phyloP scores from a whole-genome alignment of 1,140 invertebrate species.

The Pseudomyrmex gracilis region DNA sequence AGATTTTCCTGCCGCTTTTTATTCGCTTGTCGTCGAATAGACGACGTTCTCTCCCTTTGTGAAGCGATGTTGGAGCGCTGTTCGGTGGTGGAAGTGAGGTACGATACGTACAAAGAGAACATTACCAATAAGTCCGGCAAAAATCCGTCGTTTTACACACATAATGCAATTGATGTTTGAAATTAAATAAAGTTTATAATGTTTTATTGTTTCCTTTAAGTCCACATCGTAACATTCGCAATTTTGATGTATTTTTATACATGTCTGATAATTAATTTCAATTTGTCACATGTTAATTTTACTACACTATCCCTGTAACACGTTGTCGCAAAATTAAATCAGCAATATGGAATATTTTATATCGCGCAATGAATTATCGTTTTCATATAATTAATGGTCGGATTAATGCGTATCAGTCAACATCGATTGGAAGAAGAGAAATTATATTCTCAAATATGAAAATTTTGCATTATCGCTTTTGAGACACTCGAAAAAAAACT shows the following conservation, averaged over 20 bases:
- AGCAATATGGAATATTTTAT: constrained; percentile 35
- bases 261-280: constrained; percentile 32
- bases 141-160: constrained; percentile 35
- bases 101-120: neutral
- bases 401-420: neutral
- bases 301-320: neutral
- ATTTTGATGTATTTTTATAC: constrained; percentile 31
- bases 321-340: constrained; percentile 24
- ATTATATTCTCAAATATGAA: neutral
- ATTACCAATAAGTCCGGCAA: constrained; percentile 34
- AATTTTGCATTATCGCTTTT: constrained; percentile 7
- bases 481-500: neutral
- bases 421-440: neutral
- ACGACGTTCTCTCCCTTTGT: constrained; percentile 30
- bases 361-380: constrained; percentile 1
- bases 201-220: constrained; percentile 33
- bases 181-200: constrained; percentile 44
- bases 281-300: constrained; percentile 3
- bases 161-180: constrained; percentile 25
- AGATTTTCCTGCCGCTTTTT: constrained; percentile 47
- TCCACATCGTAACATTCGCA: neutral
- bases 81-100: neutral
- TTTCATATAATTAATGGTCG: constrained; percentile 13
- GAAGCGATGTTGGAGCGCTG: constrained; percentile 2
- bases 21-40: constrained; percentile 41